A percentile compares a stretch with the other conserved stretches of the same genome.
phyloP scores from a whole-genome alignment of 1,140 invertebrate genomes.

The Drosophila sturtevanti region DNA sequence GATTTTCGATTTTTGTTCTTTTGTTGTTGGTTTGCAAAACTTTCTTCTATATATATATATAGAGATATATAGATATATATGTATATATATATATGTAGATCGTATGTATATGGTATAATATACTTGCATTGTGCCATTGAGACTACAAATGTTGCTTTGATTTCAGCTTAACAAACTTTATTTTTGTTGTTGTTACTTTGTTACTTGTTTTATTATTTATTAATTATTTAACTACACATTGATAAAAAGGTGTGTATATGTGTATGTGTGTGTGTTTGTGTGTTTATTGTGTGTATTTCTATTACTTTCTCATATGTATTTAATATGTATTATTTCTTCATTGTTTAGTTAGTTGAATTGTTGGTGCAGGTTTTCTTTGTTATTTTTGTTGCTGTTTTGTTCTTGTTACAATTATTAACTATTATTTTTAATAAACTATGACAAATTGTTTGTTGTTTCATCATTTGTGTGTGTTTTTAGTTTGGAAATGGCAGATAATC shows the following conservation, averaged over 20 bases:
- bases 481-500: slow-evolving; percentile 12
- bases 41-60: slow-evolving; percentile 31
- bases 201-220: not conserved
- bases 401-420: not conserved
- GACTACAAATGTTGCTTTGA: slow-evolving; percentile 74
- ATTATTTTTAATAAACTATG: slow-evolving; percentile 7
- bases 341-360: slow-evolving; percentile 43
- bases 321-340: slow-evolving; percentile 38
- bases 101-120: slow-evolving; percentile 34
- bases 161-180: slow-evolving; percentile 56
- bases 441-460: not conserved
- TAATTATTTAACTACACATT: slow-evolving; percentile 61
- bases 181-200: not conserved
- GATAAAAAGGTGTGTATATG: slow-evolving; percentile 61
- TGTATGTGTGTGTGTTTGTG: slow-evolving; percentile 33
- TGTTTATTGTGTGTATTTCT: slow-evolving; percentile 23
- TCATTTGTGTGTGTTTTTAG: not conserved
- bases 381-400: slow-evolving; percentile 12
- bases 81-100: slow-evolving; percentile 43
- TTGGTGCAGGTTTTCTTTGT: slow-evolving; percentile 56
- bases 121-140: slow-evolving; percentile 59
- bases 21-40: slow-evolving; percentile 33
- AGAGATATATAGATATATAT: slow-evolving; percentile 43
- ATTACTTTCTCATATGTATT: slow-evolving; percentile 59
- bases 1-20: not conserved